A percentile compares a stretch with the other conserved stretches of the same genome.
Evolutionary conservation across 2,888 invertebrate species (phyloP).

Genomic region (Apamea sordens): DNA sequence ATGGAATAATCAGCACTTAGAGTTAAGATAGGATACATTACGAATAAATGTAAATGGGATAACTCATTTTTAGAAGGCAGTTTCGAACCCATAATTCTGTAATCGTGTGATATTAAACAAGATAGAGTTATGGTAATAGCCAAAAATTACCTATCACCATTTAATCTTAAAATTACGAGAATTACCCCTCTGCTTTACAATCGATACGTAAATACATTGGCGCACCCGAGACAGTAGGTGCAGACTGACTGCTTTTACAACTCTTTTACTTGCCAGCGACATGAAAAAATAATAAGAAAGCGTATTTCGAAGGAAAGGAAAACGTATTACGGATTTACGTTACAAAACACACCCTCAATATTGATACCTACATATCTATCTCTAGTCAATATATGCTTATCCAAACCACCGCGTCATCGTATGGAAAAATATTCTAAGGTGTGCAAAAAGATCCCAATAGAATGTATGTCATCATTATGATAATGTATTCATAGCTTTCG

Average conservation of each 20-base stretch:
- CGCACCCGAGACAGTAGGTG: too few species aligned
- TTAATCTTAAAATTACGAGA: too few species aligned
- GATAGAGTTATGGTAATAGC: not conserved
- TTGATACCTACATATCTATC: not conserved
- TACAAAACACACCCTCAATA: not conserved
- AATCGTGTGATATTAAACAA: not conserved
- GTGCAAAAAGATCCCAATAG: constrained; percentile 49
- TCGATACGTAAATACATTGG: too few species aligned
- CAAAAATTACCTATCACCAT: not conserved
- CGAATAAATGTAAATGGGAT: not conserved
- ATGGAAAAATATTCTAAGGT: constrained; percentile 56
- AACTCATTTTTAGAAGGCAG: not conserved
- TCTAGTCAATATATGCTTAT: constrained; percentile 27
- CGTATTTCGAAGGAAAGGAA: not conserved
- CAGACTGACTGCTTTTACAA: not conserved
- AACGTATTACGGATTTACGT: too few species aligned
- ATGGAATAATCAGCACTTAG: too few species aligned
- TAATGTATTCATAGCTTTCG: constrained; percentile 80
- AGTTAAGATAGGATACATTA: not conserved
- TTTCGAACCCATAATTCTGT: not conserved
- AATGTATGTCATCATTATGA: constrained; percentile 69
- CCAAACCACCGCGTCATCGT: constrained; percentile 34
- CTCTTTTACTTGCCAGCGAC: not conserved
- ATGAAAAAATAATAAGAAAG: not conserved
- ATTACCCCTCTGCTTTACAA: too few species aligned